These are phyloP conservation scores for Theonella swinhoei DNA, from an alignment of 37 sponge, comb jelly and placozoan genomes.

Conservation along the genomic window DNA sequence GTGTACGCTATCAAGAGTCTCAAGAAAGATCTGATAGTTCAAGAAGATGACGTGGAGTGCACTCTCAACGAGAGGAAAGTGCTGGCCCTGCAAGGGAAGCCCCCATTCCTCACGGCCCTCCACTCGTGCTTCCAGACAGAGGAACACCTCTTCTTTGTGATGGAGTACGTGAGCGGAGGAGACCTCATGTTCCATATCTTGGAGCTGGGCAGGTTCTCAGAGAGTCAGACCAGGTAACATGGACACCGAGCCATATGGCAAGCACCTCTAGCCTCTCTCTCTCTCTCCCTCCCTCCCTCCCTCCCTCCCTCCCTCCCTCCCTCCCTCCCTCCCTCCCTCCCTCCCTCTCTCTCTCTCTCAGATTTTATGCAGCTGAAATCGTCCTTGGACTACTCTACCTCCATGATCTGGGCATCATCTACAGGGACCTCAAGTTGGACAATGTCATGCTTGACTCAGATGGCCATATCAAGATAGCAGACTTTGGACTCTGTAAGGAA, in stretches of 20 bases:
- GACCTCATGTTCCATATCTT: conserved; percentile 98
- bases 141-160: conserved; percentile 96
- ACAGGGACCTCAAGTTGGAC: conserved; percentile 96
- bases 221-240: conserved; percentile 72
- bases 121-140: conserved; percentile 97
- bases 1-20: conserved; percentile 95
- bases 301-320: background rate
- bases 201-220: conserved; percentile 86
- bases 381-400: conserved; percentile 81
- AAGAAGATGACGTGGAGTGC: conserved; percentile 97
- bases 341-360: conserved; percentile 24
- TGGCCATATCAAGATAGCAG: conserved; percentile 97
- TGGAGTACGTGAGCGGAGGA: conserved; percentile 95
- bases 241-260: background rate
- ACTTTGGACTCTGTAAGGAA: conserved; percentile 99
- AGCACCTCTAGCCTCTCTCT: background rate
- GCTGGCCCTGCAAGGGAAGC: conserved; percentile 84
- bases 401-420: conserved; percentile 85
- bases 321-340: conserved; percentile 1
- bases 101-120: conserved; percentile 88
- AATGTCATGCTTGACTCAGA: conserved; percentile 93
- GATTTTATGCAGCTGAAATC: conserved; percentile 96
- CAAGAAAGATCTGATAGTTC: conserved; percentile 94
- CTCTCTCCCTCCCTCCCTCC: background rate
- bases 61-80: conserved; percentile 94